A percentile compares a stretch with the other conserved stretches of the same genome.
These are phyloP conservation scores for Nanger granti DNA, from an alignment of 2,113 vertebrate species.

Conservation along the genomic window DNA sequence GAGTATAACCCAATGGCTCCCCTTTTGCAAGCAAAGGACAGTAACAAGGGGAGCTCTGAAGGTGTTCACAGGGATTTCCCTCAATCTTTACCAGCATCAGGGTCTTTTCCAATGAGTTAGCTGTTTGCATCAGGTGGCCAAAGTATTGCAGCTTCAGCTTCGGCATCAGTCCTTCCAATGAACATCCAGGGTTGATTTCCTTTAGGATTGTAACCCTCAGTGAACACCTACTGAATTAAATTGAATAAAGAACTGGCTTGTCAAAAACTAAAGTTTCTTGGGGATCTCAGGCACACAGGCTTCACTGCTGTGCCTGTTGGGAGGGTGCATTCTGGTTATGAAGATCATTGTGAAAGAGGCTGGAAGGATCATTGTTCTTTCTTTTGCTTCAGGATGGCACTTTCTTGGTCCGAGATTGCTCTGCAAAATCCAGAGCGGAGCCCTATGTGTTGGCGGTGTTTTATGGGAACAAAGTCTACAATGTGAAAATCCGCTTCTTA, in stretches of 20 bases:
- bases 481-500: conserved; percentile 90
- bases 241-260: too few species aligned
- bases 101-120: background rate
- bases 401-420: conserved; percentile 89
- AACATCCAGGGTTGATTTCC: background rate
- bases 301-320: fast-evolving
- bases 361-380: background rate
- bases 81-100: background rate
- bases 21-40: background rate
- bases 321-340: background rate
- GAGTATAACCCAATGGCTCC: conserved; percentile 63
- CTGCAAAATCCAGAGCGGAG: conserved; percentile 80
- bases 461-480: conserved; percentile 87
- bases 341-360: background rate
- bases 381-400: conserved; percentile 83
- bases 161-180: background rate
- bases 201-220: background rate
- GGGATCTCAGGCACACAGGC: background rate
- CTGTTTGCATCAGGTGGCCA: background rate
- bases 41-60: background rate
- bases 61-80: background rate
- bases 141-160: background rate
- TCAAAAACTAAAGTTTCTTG: background rate
- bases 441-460: conserved; percentile 90
- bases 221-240: background rate